Conservation (phyloP, 2,797 vertebrate species). For the Oreonectes daqikongensis region DNA sequence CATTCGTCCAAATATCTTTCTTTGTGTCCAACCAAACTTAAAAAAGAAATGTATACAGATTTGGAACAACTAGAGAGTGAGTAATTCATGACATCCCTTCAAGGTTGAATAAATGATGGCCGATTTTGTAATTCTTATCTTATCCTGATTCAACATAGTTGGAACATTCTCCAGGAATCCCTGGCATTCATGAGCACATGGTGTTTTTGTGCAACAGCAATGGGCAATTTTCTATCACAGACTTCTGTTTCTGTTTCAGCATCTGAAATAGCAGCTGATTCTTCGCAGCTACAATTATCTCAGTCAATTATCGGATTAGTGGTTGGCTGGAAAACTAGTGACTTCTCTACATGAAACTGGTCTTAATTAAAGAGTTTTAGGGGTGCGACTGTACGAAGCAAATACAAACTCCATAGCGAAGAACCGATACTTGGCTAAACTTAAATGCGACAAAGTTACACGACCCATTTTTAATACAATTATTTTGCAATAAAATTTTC, state of each 20-base stretch:
- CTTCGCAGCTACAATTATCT: slow-evolving; percentile 56
- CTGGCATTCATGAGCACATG: slow-evolving; percentile 57
- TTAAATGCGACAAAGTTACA: too few relatives aligned
- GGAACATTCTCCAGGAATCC: slow-evolving; percentile 48
- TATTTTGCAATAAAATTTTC: too few relatives aligned
- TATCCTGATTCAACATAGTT: slow-evolving; percentile 61
- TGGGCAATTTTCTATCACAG: slow-evolving; percentile 41
- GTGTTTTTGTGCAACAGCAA: slow-evolving; percentile 51
- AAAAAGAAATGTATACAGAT: too few relatives aligned
- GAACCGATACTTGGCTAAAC: too few relatives aligned
- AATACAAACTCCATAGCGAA: neutral
- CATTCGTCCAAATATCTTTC: too few relatives aligned
- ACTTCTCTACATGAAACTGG: slow-evolving; percentile 13
- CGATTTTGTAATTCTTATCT: slow-evolving; percentile 47
- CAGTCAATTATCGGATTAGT: slow-evolving; percentile 57
- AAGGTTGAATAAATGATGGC: too few relatives aligned
- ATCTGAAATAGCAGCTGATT: slow-evolving; percentile 47
- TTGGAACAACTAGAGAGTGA: too few relatives aligned
- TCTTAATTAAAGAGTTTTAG: slow-evolving; percentile 9
- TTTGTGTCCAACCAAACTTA: too few relatives aligned
- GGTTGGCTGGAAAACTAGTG: slow-evolving; percentile 32
- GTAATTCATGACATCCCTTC: too few relatives aligned
- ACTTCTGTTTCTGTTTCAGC: slow-evolving; percentile 2
- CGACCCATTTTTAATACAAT: too few relatives aligned
- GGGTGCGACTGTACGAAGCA: neutral